Evolutionary conservation across 2,888 invertebrate species (phyloP).

Genomic region (Carcina quercana): DNA sequence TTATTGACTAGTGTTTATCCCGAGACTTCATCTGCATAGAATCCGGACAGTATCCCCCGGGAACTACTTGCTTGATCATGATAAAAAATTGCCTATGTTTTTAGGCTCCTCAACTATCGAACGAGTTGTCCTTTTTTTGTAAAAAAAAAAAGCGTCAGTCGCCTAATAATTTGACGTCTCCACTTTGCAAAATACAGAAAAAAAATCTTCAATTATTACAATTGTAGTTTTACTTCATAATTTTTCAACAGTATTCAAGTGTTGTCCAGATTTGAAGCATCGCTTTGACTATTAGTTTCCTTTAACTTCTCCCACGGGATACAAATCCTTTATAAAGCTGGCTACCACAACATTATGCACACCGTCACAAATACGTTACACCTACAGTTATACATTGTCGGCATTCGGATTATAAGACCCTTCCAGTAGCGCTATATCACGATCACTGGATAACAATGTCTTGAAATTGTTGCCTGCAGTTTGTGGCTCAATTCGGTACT

Average conservation of each 20-base stretch:
- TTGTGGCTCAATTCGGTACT: slow-evolving; percentile 45
- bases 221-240: too few species aligned
- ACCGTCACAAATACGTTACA: neutral
- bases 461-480: slow-evolving; percentile 45
- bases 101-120: too few species aligned
- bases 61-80: too few species aligned
- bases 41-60: neutral
- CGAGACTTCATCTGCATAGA: neutral
- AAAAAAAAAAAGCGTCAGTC: too few species aligned
- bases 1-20: neutral
- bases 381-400: neutral
- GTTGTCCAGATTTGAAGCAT: neutral
- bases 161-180: too few species aligned
- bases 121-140: too few species aligned
- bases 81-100: too few species aligned
- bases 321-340: neutral
- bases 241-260: too few species aligned
- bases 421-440: slow-evolving; percentile 12
- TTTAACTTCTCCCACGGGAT: neutral
- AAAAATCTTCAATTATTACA: too few species aligned
- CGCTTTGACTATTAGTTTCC: neutral
- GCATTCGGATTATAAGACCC: slow-evolving; percentile 4
- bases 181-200: too few species aligned
- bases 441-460: slow-evolving; percentile 28
- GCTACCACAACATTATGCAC: neutral